Percentiles rank a stretch among this genome's conserved stretches.
These are phyloP conservation scores for Cariama cristata DNA, from an alignment of 2,113 vertebrate genomes.

Conservation along the genomic window DNA sequence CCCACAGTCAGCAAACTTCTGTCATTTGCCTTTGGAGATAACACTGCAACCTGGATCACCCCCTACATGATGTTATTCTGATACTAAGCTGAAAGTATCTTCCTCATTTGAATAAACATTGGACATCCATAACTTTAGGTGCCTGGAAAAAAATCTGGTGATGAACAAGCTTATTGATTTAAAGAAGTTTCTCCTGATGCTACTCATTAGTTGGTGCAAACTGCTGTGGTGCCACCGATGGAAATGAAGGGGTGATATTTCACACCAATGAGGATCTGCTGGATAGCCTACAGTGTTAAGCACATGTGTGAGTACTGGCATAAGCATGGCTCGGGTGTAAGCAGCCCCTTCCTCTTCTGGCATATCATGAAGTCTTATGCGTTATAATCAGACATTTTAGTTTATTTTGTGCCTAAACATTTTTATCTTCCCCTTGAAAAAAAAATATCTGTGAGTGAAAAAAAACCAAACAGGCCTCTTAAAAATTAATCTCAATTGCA, in stretches of 20 bases:
- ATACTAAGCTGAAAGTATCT: not conserved
- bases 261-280: not conserved
- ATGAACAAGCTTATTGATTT: not conserved
- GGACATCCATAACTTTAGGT: not conserved
- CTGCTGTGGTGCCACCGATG: not conserved
- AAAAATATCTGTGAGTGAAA: not conserved
- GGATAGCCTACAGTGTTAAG: not conserved
- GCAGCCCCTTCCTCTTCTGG: not conserved
- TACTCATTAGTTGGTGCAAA: not conserved
- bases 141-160: not conserved
- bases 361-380: not conserved
- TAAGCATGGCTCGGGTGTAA: accelerated
- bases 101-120: not conserved
- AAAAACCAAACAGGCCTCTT: not conserved
- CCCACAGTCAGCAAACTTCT: not conserved
- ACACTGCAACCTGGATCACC: not conserved
- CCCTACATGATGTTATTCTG: not conserved
- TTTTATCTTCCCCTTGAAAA: not conserved
- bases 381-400: not conserved
- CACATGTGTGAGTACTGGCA: not conserved
- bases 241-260: not conserved
- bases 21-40: not conserved
- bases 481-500: constrained; percentile 26
- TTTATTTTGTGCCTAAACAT: not conserved
- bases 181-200: not conserved